Base-by-base conservation (phyloP, 64 coral and sea anemone genomes). In the Porites lutea region DNA sequence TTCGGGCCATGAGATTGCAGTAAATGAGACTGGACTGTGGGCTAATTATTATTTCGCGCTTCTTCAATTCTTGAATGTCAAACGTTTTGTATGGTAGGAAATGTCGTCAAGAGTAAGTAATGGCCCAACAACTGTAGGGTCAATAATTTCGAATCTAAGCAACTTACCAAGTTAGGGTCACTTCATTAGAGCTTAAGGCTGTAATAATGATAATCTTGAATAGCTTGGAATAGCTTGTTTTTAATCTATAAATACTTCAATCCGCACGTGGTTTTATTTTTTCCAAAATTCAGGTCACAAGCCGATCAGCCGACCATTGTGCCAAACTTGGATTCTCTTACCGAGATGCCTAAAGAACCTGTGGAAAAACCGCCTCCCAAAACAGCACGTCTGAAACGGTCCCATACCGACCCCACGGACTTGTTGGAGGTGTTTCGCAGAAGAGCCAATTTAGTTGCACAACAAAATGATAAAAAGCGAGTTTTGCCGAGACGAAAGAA, bases 361-460 rank as follows among this genome's bases (percentile, higher is more conserved):
- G 46, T 18, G 13, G 62, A 84, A 51, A 84, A 84, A n/a, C 81
- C 81, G 46, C 44, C 61, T 67, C 61, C 81, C 12, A 16, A 67
- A 45, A 9, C 59, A 20, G 44, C 62, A 20, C 62, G 37, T 21
- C 81, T 84, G 14, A 48, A 63, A 10, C 91, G 91, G 8, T 76
- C 91, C 5, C 84, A 92, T 18, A 92, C 91, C 11, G 91, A 92
- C 16, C 91, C 91, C 53, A 92, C 91, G 16, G 91, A 92, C 82
- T n/a, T 92, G 3, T 82, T 92, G 10, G 75, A 70, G 71, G 75
- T 92, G 0, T 92, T 86, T 13, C 82, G 91, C 22, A 52, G 83
- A 79, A 75, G 91, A 87, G 59, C 81, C 22, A 20, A 43, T 3
- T 68, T 66, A 15, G 46, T 84, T 0, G 18, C 44, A 46, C 62